phyloP scores from a whole-genome alignment of 2,888 invertebrate species.

The Embidobia sp. region DNA sequence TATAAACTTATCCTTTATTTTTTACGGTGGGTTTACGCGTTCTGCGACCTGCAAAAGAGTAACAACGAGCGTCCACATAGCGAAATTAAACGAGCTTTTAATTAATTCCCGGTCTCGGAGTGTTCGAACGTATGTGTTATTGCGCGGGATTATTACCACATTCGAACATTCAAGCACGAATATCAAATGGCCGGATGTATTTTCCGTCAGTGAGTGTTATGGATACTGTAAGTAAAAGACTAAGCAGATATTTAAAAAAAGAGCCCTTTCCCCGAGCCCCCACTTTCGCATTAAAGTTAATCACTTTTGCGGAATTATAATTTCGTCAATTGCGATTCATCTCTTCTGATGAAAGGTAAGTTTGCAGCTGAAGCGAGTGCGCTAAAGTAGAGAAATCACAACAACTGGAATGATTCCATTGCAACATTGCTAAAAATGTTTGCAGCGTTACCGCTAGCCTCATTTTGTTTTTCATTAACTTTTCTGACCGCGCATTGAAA shows the following conservation, averaged over 20 bases:
- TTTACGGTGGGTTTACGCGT: slow-evolving; percentile 28
- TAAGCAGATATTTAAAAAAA: slow-evolving; percentile 34
- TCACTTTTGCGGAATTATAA: slow-evolving; percentile 9
- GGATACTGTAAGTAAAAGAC: background rate
- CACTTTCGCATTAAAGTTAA: background rate
- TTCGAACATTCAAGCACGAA: slow-evolving; percentile 33
- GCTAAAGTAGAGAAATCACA: no score
- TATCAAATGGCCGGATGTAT: slow-evolving; percentile 32
- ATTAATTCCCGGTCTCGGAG: slow-evolving; percentile 62
- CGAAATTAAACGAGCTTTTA: slow-evolving; percentile 66
- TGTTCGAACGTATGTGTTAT: slow-evolving; percentile 38
- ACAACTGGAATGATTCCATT: no score
- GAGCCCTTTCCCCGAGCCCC: background rate
- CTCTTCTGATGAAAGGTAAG: no score
- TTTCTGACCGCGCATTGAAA: no score
- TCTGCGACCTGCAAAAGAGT: slow-evolving; percentile 12
- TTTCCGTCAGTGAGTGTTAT: slow-evolving; percentile 18
- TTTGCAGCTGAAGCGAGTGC: no score
- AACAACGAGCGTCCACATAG: slow-evolving; percentile 22
- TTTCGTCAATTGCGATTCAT: no score
- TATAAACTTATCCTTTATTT: slow-evolving; percentile 35
- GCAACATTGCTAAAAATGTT: no score
- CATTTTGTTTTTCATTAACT: no score
- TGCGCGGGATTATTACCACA: slow-evolving; percentile 44
- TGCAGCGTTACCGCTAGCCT: no score